Percentiles rank a stretch among this genome's conserved stretches.
Evolutionary conservation across 2,888 invertebrate species (phyloP).

Genomic region (Operophtera brumata): DNA sequence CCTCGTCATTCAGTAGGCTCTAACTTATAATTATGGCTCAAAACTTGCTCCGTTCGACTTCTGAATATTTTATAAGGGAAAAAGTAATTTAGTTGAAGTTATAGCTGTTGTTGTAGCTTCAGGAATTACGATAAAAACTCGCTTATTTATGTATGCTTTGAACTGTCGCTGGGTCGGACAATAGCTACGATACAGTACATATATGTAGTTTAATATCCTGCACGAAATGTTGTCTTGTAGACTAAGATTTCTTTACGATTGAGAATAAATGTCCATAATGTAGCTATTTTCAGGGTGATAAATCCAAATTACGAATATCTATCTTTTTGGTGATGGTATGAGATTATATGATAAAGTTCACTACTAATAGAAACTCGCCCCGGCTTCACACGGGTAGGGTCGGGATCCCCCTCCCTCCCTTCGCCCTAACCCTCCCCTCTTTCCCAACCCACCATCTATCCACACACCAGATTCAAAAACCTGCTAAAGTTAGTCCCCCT

Average conservation of each 20-base stretch:
- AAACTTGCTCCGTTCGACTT: constrained; percentile 37
- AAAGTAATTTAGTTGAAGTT: constrained; percentile 44
- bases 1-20: constrained; percentile 29
- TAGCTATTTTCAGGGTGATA: too few species aligned
- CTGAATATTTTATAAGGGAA: constrained; percentile 48
- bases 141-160: constrained; percentile 40
- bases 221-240: not conserved
- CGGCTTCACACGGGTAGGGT: too few species aligned
- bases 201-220: constrained; percentile 4
- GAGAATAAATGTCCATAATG: not conserved
- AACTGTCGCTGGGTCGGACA: constrained; percentile 5
- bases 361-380: too few species aligned
- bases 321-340: too few species aligned
- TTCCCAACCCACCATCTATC: too few species aligned
- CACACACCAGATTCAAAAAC: too few species aligned
- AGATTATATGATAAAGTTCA: too few species aligned
- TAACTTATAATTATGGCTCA: constrained; percentile 40
- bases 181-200: constrained; percentile 2
- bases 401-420: too few species aligned
- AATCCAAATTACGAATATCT: too few species aligned
- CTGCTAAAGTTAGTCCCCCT: too few species aligned
- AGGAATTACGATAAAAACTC: constrained; percentile 38
- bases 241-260: not conserved
- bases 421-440: too few species aligned
- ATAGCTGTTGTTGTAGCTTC: constrained; percentile 37